These are phyloP conservation scores for Dendrocopos noguchii DNA, from an alignment of 2,113 vertebrate species.

Conservation along the genomic window DNA sequence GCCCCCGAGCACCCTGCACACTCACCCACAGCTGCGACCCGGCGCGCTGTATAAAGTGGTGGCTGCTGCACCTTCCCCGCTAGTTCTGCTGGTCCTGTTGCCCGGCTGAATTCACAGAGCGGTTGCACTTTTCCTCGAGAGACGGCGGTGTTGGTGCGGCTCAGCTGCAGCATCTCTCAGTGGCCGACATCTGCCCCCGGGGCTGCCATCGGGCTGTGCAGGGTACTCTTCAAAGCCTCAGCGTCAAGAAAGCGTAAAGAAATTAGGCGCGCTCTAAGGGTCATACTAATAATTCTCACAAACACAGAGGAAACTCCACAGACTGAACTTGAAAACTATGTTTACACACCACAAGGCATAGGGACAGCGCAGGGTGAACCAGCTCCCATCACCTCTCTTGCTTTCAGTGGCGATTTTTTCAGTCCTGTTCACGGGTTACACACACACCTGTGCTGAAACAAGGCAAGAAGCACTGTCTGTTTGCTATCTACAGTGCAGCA, in stretches of 20 bases:
- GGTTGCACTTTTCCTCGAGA: accelerated
- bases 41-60: too few relatives aligned
- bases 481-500: neutral
- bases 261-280: accelerated
- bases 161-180: neutral
- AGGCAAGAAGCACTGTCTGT: neutral
- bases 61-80: neutral
- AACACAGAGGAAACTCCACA: neutral
- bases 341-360: neutral
- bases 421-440: neutral
- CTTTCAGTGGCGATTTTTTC: neutral
- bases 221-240: accelerated
- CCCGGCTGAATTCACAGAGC: accelerated
- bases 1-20: too few relatives aligned
- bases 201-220: accelerated
- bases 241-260: accelerated
- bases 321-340: neutral
- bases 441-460: neutral
- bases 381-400: neutral
- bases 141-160: neutral
- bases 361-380: neutral
- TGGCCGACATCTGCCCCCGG: neutral
- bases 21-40: neutral
- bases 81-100: accelerated
- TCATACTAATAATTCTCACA: accelerated